Evolutionary conservation across 2,888 invertebrate genomes (phyloP).

Genomic region (Oligia strigilis): DNA sequence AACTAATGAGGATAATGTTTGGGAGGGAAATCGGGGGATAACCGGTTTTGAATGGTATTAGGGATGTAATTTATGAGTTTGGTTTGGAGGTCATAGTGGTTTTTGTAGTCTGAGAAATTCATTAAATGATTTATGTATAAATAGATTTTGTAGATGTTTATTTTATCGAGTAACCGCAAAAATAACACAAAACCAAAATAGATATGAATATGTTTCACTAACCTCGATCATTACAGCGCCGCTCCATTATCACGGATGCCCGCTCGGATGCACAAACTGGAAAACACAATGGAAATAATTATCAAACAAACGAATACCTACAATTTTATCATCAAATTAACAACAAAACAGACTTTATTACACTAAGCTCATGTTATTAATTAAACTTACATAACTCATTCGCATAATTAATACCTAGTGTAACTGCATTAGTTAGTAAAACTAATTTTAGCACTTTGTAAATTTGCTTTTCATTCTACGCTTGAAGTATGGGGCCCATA

Average conservation of each 20-base stretch:
- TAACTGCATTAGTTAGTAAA: constrained; percentile 50
- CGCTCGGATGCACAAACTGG: constrained; percentile 24
- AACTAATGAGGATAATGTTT: constrained; percentile 67
- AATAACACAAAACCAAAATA: neutral
- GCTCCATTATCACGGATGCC: constrained; percentile 8
- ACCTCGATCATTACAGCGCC: neutral
- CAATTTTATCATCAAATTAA: constrained; percentile 40
- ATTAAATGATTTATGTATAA: neutral
- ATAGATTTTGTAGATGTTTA: neutral
- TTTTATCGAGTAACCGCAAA: neutral
- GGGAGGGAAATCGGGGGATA: constrained; percentile 62
- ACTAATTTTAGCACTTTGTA: constrained; percentile 52
- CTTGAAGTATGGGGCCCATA: constrained; percentile 43
- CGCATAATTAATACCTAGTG: constrained; percentile 46
- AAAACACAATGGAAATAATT: constrained; percentile 36
- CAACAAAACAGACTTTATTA: constrained; percentile 36
- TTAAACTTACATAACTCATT: constrained; percentile 44
- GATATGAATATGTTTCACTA: constrained; percentile 12
- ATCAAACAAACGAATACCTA: constrained; percentile 30
- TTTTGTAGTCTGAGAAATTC: neutral
- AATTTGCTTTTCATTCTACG: constrained; percentile 44
- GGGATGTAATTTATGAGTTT: constrained; percentile 44
- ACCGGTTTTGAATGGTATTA: constrained; percentile 58
- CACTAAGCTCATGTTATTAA: constrained; percentile 47
- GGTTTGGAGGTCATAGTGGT: constrained; percentile 18